A percentile compares a stretch with the other conserved stretches of the same genome.
Evolutionary conservation across 2,113 vertebrate species (phyloP).

Genomic region (Eurypyga helias): DNA sequence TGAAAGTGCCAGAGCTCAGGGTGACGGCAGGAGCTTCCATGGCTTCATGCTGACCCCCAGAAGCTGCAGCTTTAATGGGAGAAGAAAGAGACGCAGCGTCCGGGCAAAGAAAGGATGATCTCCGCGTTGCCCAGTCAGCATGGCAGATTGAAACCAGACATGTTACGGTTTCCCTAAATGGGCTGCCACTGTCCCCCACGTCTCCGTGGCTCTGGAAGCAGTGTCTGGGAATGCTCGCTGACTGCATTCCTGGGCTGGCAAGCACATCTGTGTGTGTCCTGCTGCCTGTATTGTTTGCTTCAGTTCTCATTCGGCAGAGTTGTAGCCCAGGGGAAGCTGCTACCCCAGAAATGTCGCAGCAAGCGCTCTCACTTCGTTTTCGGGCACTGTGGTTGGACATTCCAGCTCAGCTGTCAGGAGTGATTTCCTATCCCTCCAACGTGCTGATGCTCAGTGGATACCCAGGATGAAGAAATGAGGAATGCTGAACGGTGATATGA

Average conservation of each 20-base stretch:
- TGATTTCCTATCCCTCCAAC: slow-evolving; percentile 31
- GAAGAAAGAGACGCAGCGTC: background rate
- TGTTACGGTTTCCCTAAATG: slow-evolving; percentile 24
- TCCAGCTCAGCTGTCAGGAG: slow-evolving; percentile 57
- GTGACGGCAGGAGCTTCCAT: slow-evolving; percentile 36
- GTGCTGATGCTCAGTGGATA: background rate
- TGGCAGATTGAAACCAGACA: slow-evolving; percentile 44
- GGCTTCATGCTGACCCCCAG: slow-evolving; percentile 53
- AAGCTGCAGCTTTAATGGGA: slow-evolving; percentile 38
- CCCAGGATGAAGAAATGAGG: background rate
- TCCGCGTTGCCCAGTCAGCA: background rate
- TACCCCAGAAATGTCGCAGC: slow-evolving; percentile 70
- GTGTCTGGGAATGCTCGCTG: background rate
- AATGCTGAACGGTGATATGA: background rate
- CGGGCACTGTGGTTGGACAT: background rate
- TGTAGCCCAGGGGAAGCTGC: slow-evolving; percentile 58
- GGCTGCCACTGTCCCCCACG: background rate
- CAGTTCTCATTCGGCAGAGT: slow-evolving; percentile 53
- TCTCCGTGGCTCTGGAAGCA: slow-evolving; percentile 34
- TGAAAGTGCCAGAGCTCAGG: slow-evolving; percentile 50
- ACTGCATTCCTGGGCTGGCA: slow-evolving; percentile 38
- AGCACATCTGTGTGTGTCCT: slow-evolving; percentile 33
- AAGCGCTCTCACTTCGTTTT: slow-evolving; percentile 38
- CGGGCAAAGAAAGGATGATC: background rate
- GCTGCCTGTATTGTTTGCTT: slow-evolving; percentile 70